A percentile compares a stretch with the other conserved stretches of the same genome.
phyloP scores from a whole-genome alignment of 1,140 invertebrate species.

The Drosophila pandora region DNA sequence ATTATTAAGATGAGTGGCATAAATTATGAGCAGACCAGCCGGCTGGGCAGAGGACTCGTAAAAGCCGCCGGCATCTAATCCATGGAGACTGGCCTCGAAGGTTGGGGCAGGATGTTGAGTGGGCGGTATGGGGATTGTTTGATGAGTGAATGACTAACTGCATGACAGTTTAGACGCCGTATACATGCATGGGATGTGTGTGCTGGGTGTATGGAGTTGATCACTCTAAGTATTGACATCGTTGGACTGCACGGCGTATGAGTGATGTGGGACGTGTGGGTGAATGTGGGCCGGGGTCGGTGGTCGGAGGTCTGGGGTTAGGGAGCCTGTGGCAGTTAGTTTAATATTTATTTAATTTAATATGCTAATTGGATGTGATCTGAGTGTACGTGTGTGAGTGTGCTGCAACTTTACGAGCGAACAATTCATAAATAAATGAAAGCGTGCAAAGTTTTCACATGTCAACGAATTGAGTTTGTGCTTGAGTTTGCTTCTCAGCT shows the following conservation, averaged over 20 bases:
- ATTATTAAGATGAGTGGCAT: slow-evolving; percentile 83
- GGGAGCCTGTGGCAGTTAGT: slow-evolving; percentile 66
- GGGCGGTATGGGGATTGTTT: slow-evolving; percentile 38
- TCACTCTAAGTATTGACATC: slow-evolving; percentile 78
- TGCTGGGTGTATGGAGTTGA: slow-evolving; percentile 38
- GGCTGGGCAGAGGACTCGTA: slow-evolving; percentile 54
- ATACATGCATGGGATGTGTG: slow-evolving; percentile 1
- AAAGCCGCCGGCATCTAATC: slow-evolving; percentile 73
- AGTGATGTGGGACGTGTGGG: slow-evolving; percentile 25
- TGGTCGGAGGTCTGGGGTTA: slow-evolving; percentile 1
- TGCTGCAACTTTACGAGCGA: slow-evolving; percentile 71
- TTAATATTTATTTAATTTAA: slow-evolving; percentile 83
- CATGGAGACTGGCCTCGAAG: slow-evolving; percentile 47
- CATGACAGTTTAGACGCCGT: slow-evolving; percentile 61
- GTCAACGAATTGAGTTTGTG: slow-evolving; percentile 67
- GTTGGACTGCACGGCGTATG: slow-evolving; percentile 61
- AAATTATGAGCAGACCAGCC: slow-evolving; percentile 68
- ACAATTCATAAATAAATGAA: slow-evolving; percentile 81
- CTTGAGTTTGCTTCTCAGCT: slow-evolving; percentile 42
- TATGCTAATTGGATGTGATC: slow-evolving; percentile 83
- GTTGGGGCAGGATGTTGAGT: slow-evolving; percentile 2
- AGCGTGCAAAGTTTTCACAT: slow-evolving; percentile 68
- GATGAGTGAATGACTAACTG: slow-evolving; percentile 80
- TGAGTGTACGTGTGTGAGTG: slow-evolving; percentile 35
- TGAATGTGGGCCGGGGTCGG: slow-evolving; percentile 4